Evolutionary conservation across 2,113 vertebrate genomes (phyloP).

Genomic region (Scortum barcoo): DNA sequence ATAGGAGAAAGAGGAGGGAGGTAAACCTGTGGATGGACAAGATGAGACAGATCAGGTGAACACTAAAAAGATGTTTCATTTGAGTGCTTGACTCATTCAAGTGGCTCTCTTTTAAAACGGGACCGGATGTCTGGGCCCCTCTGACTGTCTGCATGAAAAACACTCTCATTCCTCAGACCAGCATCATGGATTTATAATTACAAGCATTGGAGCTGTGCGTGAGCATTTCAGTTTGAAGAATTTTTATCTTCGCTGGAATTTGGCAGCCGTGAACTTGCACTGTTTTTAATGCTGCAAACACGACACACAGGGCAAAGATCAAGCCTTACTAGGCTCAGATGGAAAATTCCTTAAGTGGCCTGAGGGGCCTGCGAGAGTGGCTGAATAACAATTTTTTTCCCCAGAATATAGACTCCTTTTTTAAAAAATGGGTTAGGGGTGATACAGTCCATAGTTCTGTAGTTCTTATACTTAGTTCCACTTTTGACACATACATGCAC

Average conservation of each 20-base stretch:
- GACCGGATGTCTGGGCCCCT: conserved; percentile 42
- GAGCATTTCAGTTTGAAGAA: conserved; percentile 25
- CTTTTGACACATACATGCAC: too few relatives aligned
- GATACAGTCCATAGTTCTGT: neutral
- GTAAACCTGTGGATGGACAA: conserved; percentile 63
- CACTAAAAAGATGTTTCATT: neutral
- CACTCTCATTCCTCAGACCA: conserved; percentile 43
- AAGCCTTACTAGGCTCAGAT: conserved; percentile 31
- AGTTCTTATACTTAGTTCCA: neutral
- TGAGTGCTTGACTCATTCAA: neutral
- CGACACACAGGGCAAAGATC: conserved; percentile 54
- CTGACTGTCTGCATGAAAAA: conserved; percentile 19
- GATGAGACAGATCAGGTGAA: conserved; percentile 22
- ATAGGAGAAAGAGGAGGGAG: conserved; percentile 83
- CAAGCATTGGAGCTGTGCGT: conserved; percentile 30
- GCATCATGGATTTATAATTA: conserved; percentile 52
- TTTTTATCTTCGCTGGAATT: conserved; percentile 56
- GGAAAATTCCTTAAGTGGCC: conserved; percentile 68
- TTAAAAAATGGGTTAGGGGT: conserved; percentile 13
- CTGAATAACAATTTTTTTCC: conserved; percentile 21
- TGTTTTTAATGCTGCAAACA: conserved; percentile 53
- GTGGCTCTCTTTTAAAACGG: neutral
- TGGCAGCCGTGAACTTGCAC: conserved; percentile 52
- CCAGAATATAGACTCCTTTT: conserved; percentile 4
- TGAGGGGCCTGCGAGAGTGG: conserved; percentile 31